Evolutionary conservation across 1,140 invertebrate genomes (phyloP), one percentile per base, ranked within the genome.

Genomic region (Pectinophora gossypiella): DNA sequence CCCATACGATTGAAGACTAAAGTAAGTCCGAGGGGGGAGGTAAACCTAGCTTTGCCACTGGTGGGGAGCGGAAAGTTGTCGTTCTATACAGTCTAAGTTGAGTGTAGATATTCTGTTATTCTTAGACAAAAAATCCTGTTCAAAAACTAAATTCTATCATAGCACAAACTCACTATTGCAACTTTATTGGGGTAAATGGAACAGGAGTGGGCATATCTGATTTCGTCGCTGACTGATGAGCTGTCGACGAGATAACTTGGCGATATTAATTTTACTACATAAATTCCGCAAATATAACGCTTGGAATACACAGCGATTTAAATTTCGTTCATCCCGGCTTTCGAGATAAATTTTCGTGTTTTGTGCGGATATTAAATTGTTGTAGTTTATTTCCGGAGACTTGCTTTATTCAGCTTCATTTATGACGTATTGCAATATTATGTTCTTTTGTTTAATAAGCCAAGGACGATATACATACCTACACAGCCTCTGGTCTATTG

Each of bases 341-440:
- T n/a, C 44, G 51, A 36, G 45, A 60, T 59, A 58, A 61, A 72
- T 69, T n/a, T 59, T 64, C 45, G 19, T 55, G 49, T 55, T 61
- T 53, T 65, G 70, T 66, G 74, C 55, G 56, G 23, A 19, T 13
- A n/a, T n/a, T 32, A 32, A 32, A 32, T 32, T 9, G 27, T n/a
- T 2, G 27, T 12, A 32, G 9, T 32, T n/a, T n/a, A 3, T 9
- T 32, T 32, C 27, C n/a, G 27, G 7, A 32, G 27, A 12, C n/a
- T 32, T 32, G 40, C 19, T 20, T 10, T 23, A 19, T 5, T 40
- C 22, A 19, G 36, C 38, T 46, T 38, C 46, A 56, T n/a, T n/a
- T n/a, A n/a, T n/a, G n/a, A n/a, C n/a, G n/a, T n/a, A n/a, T n/a
- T n/a, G 22, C 10, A 23, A 23, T 23, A 23, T 23, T 23, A 23